Base-by-base conservation (phyloP, 1,140 invertebrate genomes). In the Drosophila arawakana region DNA sequence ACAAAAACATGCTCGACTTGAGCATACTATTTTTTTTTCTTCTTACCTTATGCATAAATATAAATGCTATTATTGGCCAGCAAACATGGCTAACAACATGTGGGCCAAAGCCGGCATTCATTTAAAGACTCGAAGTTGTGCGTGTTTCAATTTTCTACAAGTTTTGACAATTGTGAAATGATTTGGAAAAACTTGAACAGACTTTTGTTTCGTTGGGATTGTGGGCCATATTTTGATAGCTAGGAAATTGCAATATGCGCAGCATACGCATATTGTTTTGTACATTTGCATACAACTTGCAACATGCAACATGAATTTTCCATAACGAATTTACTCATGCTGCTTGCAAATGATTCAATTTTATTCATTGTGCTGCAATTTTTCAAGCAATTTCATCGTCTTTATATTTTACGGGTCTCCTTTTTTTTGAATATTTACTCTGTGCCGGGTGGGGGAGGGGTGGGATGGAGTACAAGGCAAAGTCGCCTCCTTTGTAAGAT, bases 251-350 rank as follows among this genome's bases (percentile, higher is more conserved):
- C 15, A 15, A 15, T 15, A 15, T 15, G 15, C 15, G 54, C 47
- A 57, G 11, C 52, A 55, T 46, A 52, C 52, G 76, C 49, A 78
- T 57, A 76, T 76, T 76, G 76, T 76, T 76, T 5, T 71, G 73
- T 49, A 70, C 76, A 86, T 77, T 85, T 86, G 73, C 76, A 86
- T 76, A 69, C 78, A 50, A 63, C 47, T 34, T 47, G 57, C 39
- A 58, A 58, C 63, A 59, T 76, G 80, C 80, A 81, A 82, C 73
- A 86, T 86, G 79, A 66, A 88, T 86, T 88, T 88, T 77, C 83
- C 82, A 86, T 86, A 86, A 85, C 65, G 83, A 65, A 43, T 54
- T 78, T 65, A 72, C 60, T 39, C 34, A 15, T 15, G 15, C 15
- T 15, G 15, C 15, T 15, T 15, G 15, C 15, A 80, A 82, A 76